phyloP scores from a whole-genome alignment of 37 sponge, comb jelly and placozoan genomes.

The Aplysina aerophoba region DNA sequence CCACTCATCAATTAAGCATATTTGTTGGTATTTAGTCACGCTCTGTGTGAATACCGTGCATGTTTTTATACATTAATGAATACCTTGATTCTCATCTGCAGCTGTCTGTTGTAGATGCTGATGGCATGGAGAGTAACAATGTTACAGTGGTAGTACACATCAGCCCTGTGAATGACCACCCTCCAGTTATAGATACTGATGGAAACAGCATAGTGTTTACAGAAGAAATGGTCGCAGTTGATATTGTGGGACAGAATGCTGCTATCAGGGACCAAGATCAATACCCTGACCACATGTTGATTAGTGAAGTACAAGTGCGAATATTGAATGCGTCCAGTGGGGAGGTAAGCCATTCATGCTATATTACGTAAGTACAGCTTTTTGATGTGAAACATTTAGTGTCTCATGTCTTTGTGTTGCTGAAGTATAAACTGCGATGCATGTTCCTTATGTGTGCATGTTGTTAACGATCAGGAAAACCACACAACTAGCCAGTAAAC shows the following conservation, averaged over 20 bases:
- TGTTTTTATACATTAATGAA: too few species aligned
- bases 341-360: background rate
- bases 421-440: too few species aligned
- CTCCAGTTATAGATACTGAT: conserved; percentile 8
- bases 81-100: background rate
- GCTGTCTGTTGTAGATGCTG: conserved; percentile 7
- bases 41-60: too few species aligned
- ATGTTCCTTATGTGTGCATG: too few species aligned
- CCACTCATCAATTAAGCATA: too few species aligned
- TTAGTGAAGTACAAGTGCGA: background rate
- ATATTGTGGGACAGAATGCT: conserved; percentile 11
- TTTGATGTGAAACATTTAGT: too few species aligned
- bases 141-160: background rate
- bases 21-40: too few species aligned
- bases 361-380: too few species aligned
- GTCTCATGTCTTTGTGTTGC: too few species aligned
- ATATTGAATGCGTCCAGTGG: conserved; percentile 21
- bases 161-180: background rate
- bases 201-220: background rate
- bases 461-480: too few species aligned
- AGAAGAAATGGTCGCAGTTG: conserved; percentile 15
- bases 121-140: background rate
- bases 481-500: too few species aligned
- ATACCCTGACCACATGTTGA: conserved; percentile 30
- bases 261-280: conserved; percentile 48